Evolutionary conservation across 2,888 invertebrate genomes (phyloP), one percentile per base, ranked within the genome.

Genomic region (Pyrocoelia pectoralis): DNA sequence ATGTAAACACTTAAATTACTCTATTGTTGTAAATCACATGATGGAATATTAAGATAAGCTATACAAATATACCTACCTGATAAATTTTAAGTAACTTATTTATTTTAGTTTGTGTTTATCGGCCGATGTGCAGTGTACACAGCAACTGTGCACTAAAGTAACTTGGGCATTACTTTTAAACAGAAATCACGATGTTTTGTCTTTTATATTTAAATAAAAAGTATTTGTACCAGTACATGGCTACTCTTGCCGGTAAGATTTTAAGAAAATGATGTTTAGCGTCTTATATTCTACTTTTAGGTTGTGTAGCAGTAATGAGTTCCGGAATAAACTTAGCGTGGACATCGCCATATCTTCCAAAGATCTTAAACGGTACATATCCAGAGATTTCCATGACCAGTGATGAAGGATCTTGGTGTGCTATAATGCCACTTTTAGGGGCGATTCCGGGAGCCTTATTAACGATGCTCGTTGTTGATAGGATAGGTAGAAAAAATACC

Each of bases 351-450:
- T 86, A 86, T 56, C 73, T 87, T 38, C 81, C 83, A 12, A 79
- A 82, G 72, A 81, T 87, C 10, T 76, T 80, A 61, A 55, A 61
- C 10, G 80, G 82, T 41, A 59, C 75, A 15, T 76, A 82, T 28
- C 84, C 85, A 57, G 74, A 79, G 9, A 86, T 87, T 73, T 83
- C 82, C 41, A 84, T 85, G 48, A 80, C 84, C 6, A 66, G 75
- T 15, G 84, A 83, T 67, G 80, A 86, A 71, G 84, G 84, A 67
- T 86, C 87, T 73, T 87, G 87, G 87, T 86, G 87, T 76, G 87
- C 86, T 0, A 87, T 88, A 41, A 84, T 89, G 73, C 88, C 87
- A 78, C 84, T 89, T 66, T 79, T 89, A 46, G 89, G 88, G 69
- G 87, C 87, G 0, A 86, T 88, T 2, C 80, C 87, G 33, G 88